phyloP scores from a whole-genome alignment of 2,888 invertebrate species.

The Dolichopus griseipennis region DNA sequence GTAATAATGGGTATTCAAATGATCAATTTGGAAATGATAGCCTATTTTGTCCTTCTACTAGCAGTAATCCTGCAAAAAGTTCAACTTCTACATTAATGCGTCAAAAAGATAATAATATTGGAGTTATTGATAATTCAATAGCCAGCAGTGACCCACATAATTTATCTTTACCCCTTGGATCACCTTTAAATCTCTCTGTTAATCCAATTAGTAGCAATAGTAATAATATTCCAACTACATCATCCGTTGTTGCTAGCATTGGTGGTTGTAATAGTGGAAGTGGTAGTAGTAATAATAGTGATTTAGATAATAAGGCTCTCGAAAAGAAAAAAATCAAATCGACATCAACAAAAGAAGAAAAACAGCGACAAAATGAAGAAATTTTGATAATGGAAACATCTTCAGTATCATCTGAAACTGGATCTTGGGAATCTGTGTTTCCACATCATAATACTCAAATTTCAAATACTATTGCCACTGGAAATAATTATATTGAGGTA shows the following conservation, averaged over 20 bases:
- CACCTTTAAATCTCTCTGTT: neutral
- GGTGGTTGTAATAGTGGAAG: conserved; percentile 2
- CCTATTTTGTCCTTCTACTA: neutral
- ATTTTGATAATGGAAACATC: conserved; percentile 54
- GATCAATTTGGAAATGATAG: conserved; percentile 15
- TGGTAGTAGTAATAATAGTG: conserved; percentile 14
- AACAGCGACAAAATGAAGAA: conserved; percentile 54
- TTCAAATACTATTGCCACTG: conserved; percentile 29
- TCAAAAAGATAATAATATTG: conserved; percentile 22
- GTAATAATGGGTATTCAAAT: conserved; percentile 31
- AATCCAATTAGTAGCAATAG: neutral
- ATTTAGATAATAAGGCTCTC: conserved; percentile 23
- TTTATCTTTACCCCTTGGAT: neutral
- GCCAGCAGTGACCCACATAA: neutral
- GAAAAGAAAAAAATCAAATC: conserved; percentile 22
- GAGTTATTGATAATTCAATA: conserved; percentile 14
- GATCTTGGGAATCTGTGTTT: conserved; percentile 57
- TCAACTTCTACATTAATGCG: neutral
- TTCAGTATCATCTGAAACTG: conserved; percentile 55
- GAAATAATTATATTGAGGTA: neutral
- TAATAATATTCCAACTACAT: neutral
- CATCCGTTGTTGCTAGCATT: neutral
- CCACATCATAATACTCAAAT: conserved; percentile 32
- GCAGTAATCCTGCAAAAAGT: neutral
- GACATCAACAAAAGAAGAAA: conserved; percentile 48